phyloP scores from a whole-genome alignment of 2,888 invertebrate genomes.

The Platycheirus rosarum region DNA sequence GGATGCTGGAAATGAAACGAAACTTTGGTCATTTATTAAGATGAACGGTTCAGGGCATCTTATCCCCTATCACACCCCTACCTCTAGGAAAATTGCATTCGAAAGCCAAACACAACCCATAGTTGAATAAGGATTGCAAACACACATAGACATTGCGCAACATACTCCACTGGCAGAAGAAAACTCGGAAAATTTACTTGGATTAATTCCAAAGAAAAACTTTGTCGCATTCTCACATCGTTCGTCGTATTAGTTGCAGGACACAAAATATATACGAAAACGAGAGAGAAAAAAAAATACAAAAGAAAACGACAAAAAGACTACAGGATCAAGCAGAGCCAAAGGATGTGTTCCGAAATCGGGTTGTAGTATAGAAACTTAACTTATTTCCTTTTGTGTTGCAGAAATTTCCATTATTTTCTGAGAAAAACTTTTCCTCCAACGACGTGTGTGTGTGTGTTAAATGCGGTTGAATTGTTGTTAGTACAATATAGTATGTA shows the following conservation, averaged over 20 bases:
- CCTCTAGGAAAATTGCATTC: constrained; percentile 48
- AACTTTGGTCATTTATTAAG: constrained; percentile 74
- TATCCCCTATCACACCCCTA: constrained; percentile 39
- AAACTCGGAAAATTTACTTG: constrained; percentile 71
- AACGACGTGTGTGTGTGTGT: constrained; percentile 22
- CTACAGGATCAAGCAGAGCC: constrained; percentile 46
- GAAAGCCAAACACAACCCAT: constrained; percentile 34
- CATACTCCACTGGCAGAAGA: constrained; percentile 43
- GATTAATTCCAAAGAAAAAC: constrained; percentile 75
- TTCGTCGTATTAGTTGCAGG: constrained; percentile 72
- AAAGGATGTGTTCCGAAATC: constrained; percentile 53
- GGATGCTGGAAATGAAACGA: constrained; percentile 70
- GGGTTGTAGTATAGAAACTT: constrained; percentile 55
- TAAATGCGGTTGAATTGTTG: constrained; percentile 68
- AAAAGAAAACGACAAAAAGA: constrained; percentile 50
- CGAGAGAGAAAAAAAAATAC: constrained; percentile 16
- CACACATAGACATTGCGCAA: constrained; percentile 18
- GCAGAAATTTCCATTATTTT: constrained; percentile 72
- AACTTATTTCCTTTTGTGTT: constrained; percentile 73
- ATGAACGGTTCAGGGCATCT: constrained; percentile 72
- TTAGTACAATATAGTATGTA: neutral
- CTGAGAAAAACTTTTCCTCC: constrained; percentile 52
- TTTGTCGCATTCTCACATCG: constrained; percentile 75
- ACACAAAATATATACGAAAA: constrained; percentile 43
- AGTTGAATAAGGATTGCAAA: constrained; percentile 26